A percentile compares a stretch with the other conserved stretches of the same genome.
Evolutionary conservation across 2,113 vertebrate species (phyloP).

Genomic region (Sardina pilchardus): DNA sequence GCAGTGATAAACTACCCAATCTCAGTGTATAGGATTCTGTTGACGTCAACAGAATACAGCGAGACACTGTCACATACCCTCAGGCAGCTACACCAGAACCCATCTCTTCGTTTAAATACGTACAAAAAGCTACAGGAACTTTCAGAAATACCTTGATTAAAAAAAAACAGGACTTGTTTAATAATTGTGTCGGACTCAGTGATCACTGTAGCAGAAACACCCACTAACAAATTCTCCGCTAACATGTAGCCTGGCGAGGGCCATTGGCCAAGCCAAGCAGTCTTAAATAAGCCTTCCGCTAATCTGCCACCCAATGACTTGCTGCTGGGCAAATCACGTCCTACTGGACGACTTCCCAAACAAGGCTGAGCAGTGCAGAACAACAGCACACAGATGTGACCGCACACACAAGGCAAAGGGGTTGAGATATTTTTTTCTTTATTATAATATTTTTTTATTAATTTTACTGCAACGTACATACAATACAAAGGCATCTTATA

Average conservation of each 20-base stretch:
- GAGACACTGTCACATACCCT: not conserved
- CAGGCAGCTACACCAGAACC: not conserved
- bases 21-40: not conserved
- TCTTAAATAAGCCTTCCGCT: slow-evolving; percentile 47
- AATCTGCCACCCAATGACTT: slow-evolving; percentile 62
- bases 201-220: slow-evolving; percentile 8
- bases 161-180: not conserved
- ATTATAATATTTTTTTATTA: not conserved
- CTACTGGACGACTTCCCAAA: slow-evolving; percentile 43
- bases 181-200: not conserved
- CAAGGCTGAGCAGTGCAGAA: slow-evolving; percentile 38
- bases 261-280: slow-evolving; percentile 27
- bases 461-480: slow-evolving; percentile 57
- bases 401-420: slow-evolving; percentile 36
- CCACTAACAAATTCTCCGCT: not conserved
- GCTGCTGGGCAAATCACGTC: slow-evolving; percentile 56
- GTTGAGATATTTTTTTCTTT: slow-evolving; percentile 46
- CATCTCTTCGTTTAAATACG: not conserved
- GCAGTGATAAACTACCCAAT: not conserved
- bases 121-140: not conserved
- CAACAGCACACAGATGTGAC: slow-evolving; percentile 48
- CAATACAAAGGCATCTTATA: slow-evolving; percentile 58
- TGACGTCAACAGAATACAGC: not conserved
- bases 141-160: not conserved
- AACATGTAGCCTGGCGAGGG: not conserved